Evolutionary conservation across 2,888 invertebrate species (phyloP).

Genomic region (Lasioglossum malachurum): DNA sequence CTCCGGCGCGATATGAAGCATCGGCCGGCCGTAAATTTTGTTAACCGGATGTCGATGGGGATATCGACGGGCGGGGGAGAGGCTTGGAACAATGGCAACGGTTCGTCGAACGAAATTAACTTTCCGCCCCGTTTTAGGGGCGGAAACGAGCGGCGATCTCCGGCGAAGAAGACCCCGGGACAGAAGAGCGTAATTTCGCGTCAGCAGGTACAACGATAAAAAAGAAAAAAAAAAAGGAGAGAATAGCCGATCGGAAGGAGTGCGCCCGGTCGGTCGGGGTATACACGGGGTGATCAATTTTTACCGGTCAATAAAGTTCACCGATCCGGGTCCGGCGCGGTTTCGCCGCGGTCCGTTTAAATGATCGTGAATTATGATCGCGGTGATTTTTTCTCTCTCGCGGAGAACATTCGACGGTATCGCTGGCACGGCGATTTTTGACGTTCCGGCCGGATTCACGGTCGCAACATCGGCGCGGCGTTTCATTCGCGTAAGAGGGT

Average conservation of each 20-base stretch:
- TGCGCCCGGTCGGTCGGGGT: constrained; percentile 24
- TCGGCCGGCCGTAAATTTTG: constrained; percentile 5
- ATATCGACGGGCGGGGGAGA: background rate
- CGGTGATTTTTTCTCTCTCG: background rate
- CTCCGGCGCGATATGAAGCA: background rate
- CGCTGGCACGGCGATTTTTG: background rate
- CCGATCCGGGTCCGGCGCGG: background rate
- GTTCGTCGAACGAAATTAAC: constrained; percentile 51
- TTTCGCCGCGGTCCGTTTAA: background rate
- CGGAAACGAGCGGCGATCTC: constrained; percentile 32
- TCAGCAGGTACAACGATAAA: constrained; percentile 74
- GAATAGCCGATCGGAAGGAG: background rate
- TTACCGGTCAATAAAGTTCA: constrained; percentile 78
- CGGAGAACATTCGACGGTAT: background rate
- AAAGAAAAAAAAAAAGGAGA: too few species aligned
- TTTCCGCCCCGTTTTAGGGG: constrained; percentile 25
- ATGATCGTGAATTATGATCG: constrained; percentile 7
- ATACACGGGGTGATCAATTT: constrained; percentile 60
- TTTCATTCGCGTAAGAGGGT: constrained; percentile 22
- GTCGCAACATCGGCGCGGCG: background rate
- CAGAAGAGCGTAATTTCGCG: constrained; percentile 58
- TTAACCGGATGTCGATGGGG: constrained; percentile 7
- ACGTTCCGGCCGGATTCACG: background rate
- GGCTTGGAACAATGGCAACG: constrained; percentile 42
- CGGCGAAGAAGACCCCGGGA: constrained; percentile 28